These are phyloP conservation scores for Machaerirhynchus nigripectus DNA, from an alignment of 2,113 vertebrate species.

Conservation along the genomic window DNA sequence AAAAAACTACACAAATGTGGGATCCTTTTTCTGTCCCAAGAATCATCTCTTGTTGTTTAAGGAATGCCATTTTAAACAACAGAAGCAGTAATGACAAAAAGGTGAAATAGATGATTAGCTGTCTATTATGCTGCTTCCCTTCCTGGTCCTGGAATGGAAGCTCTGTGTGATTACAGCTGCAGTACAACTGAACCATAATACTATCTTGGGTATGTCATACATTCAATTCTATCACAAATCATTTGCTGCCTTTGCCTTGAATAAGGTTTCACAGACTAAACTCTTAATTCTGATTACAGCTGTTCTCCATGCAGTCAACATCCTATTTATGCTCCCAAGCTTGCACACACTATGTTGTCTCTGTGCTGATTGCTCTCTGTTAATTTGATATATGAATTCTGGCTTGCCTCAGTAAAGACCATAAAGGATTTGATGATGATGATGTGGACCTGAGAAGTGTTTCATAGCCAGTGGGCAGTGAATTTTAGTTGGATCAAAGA, in stretches of 20 bases:
- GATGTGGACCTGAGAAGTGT: neutral
- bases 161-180: neutral
- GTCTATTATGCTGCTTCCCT: neutral
- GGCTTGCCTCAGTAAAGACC: neutral
- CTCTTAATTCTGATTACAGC: neutral
- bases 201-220: neutral
- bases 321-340: neutral
- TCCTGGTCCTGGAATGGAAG: neutral
- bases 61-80: neutral
- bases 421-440: neutral
- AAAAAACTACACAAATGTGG: neutral
- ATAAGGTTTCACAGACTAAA: neutral
- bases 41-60: neutral
- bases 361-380: neutral
- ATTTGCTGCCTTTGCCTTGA: neutral
- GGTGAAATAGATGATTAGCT: neutral
- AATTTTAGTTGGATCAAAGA: neutral
- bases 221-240: neutral
- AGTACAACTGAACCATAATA: neutral
- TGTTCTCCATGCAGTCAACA: neutral
- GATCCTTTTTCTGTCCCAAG: neutral
- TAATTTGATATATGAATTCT: neutral
- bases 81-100: neutral
- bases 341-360: neutral
- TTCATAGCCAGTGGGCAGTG: neutral